These are phyloP conservation scores for Epizoanthus rinbou DNA, from an alignment of 92 coral and sea anemone species.

Conservation along the genomic window DNA sequence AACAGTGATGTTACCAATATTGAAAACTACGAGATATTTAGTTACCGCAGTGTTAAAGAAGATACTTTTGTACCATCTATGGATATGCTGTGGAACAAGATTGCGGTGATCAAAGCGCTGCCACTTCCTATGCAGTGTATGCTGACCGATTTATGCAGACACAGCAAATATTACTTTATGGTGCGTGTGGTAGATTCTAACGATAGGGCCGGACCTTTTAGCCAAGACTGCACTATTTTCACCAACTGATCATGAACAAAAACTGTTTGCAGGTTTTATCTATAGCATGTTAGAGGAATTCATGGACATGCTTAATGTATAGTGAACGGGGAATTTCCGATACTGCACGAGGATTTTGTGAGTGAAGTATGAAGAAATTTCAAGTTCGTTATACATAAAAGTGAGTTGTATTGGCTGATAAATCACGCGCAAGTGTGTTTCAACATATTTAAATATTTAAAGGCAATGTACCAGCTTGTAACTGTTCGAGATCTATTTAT, in stretches of 20 bases:
- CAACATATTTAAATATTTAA: too few relatives aligned
- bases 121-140: conserved; percentile 5
- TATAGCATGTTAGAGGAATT: too few relatives aligned
- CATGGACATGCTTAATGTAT: too few relatives aligned
- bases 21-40: conserved; percentile 5
- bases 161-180: not conserved
- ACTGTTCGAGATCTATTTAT: too few relatives aligned
- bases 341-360: too few relatives aligned
- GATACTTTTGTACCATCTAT: not conserved
- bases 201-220: conserved; percentile 12
- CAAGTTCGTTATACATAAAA: too few relatives aligned
- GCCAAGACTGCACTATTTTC: not conserved
- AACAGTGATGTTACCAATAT: not conserved
- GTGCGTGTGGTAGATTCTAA: not conserved
- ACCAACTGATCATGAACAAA: not conserved
- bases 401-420: too few relatives aligned
- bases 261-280: too few relatives aligned
- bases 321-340: too few relatives aligned
- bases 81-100: conserved; percentile 15
- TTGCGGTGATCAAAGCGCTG: conserved; percentile 6
- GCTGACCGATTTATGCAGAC: not conserved
- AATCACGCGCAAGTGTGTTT: too few relatives aligned
- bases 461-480: too few relatives aligned
- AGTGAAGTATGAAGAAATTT: too few relatives aligned
- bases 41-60: conserved; percentile 3